Evolutionary conservation across 2,888 invertebrate species (phyloP).

Genomic region (Sphaerophoria taeniata): DNA sequence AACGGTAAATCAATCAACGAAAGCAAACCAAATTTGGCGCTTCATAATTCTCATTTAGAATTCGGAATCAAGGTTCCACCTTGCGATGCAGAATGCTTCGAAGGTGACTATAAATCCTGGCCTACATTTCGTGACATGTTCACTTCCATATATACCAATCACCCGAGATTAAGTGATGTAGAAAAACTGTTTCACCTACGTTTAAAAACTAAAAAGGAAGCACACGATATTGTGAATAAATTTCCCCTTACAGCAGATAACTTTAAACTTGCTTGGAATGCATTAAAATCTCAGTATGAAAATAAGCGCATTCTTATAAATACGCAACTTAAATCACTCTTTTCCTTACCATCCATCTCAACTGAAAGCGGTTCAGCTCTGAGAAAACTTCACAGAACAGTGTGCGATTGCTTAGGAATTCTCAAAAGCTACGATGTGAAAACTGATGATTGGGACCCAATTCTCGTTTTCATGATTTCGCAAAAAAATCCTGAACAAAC

Average conservation of each 20-base stretch:
- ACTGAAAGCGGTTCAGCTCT: background rate
- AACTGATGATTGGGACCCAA: background rate
- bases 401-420: background rate
- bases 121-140: background rate
- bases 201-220: background rate
- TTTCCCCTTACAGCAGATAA: background rate
- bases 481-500: background rate
- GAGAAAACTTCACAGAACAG: conserved; percentile 7
- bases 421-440: background rate
- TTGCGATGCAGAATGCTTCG: conserved; percentile 18
- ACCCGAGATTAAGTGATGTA: too few species aligned
- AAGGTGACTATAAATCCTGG: conserved; percentile 30
- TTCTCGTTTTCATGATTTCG: background rate
- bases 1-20: too few species aligned
- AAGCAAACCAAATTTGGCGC: too few species aligned
- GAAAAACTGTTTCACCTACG: too few species aligned
- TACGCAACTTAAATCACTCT: background rate
- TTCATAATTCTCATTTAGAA: too few species aligned
- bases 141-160: too few species aligned
- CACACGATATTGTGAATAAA: background rate
- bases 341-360: background rate
- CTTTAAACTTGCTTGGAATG: background rate
- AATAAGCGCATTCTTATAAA: background rate
- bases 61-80: conserved; percentile 11
- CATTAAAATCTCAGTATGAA: background rate